Base-by-base conservation (phyloP, 64 coral and sea anemone genomes). In the Montipora foliosa region DNA sequence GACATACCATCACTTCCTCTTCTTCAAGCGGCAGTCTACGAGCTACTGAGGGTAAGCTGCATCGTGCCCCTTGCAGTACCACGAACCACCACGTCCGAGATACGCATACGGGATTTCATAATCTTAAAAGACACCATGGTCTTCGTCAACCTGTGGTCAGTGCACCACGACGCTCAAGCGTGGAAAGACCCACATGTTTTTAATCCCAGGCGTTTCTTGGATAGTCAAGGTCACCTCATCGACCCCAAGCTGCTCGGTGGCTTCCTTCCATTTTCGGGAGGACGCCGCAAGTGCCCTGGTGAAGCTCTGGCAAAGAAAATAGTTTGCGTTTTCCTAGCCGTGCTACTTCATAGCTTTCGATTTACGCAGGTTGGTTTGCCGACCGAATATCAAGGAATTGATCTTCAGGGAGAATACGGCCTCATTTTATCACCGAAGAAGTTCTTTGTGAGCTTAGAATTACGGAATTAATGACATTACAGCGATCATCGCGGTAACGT, bases 221-320 rank as follows among this genome's bases (percentile, higher is more conserved):
- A 96, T 47, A 87, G 84, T 3, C 48, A 93, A 60, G 95, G 95
- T 22, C 86, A 87, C 50, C 9, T 93, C 2, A 47, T 96, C 49
- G 51, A 83, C 47, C 87, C 71, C 0, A 87, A 87, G 53, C 17
- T 51, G 0, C 66, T 90, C 7, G 74, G 81, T 61, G 79, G 84
- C 5, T 97, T 94, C 67, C 61, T 97, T 5, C 92, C 93, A 25
- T 97, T 97, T 74, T 94, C 92, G 0, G 75, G 19, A 8, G 95
- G 95, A 76, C 81, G 89, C 16, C 95, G 95, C 5, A 90, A 94
- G 67, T 97, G 95, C 24, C 80, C 89, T 57, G 95, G 95, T 3
- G 84, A 78, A 59, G 80, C 83, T 72, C 48, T 97, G 47, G 92
- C 92, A 11, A 50, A 67, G 5, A 20, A 88, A 7, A 52, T 62